Conservation (phyloP, 2,888 invertebrate genomes). For the Theretra japonica region DNA sequence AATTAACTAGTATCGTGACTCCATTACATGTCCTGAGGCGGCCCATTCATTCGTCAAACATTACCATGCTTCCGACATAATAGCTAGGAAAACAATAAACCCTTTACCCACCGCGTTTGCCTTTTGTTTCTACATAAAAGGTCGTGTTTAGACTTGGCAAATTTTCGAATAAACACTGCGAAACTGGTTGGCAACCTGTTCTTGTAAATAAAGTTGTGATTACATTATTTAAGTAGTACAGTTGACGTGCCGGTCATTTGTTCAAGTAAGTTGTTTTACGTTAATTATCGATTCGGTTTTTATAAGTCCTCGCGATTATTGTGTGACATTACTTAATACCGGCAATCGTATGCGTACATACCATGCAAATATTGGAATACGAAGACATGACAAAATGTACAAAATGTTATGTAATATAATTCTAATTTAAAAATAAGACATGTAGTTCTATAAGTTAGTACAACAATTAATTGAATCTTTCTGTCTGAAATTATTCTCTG, state of each 20-base stretch:
- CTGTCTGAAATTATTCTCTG: no score
- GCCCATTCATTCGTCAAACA: slow-evolving; percentile 24
- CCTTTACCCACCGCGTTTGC: neutral
- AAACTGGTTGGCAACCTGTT: slow-evolving; percentile 1
- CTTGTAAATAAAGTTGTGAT: neutral
- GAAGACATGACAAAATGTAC: no score
- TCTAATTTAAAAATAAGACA: no score
- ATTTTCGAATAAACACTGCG: neutral
- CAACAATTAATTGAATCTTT: no score
- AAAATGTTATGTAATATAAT: no score
- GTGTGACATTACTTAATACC: no score
- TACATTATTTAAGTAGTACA: neutral
- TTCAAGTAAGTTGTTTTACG: neutral
- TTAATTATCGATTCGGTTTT: neutral
- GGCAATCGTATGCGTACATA: no score
- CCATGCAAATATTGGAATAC: no score
- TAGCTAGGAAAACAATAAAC: slow-evolving; percentile 28
- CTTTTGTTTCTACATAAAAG: neutral
- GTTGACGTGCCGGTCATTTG: neutral
- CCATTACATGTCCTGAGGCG: slow-evolving; percentile 29
- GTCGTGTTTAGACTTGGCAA: neutral
- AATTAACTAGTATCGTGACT: slow-evolving; percentile 38
- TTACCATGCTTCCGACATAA: slow-evolving; percentile 29
- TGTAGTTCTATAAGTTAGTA: no score
- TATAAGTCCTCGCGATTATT: neutral